These are phyloP conservation scores for Ostrea edulis DNA, from an alignment of 1,140 invertebrate species.

Conservation along the genomic window DNA sequence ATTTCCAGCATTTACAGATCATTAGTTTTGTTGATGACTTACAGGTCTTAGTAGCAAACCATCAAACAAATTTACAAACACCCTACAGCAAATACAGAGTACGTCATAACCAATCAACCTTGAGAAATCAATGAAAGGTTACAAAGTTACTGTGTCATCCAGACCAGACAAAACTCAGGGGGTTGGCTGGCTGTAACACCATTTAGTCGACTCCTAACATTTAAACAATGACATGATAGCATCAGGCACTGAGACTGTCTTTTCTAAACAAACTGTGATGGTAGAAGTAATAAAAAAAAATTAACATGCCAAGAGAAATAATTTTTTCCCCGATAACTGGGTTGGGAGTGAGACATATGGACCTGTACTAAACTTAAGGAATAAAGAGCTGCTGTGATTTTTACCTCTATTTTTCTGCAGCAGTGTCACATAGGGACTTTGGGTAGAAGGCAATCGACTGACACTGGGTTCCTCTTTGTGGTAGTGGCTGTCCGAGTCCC, in stretches of 20 bases:
- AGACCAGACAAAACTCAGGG: neutral
- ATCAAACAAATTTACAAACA: neutral
- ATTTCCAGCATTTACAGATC: neutral
- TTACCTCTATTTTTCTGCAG: slow-evolving; percentile 93
- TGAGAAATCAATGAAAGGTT: neutral
- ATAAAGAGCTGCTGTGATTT: slow-evolving; percentile 43
- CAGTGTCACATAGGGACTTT: slow-evolving; percentile 92
- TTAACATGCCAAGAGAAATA: neutral
- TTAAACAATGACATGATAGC: neutral
- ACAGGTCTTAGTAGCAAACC: neutral
- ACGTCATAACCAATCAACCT: slow-evolving; percentile 21
- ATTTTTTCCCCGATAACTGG: neutral
- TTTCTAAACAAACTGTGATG: neutral
- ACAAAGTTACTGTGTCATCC: neutral
- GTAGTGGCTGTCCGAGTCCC: slow-evolving; percentile 39
- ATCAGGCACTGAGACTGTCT: slow-evolving; percentile 2
- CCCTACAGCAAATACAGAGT: neutral
- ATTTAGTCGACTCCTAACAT: neutral
- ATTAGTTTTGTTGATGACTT: slow-evolving; percentile 22
- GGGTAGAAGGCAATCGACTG: slow-evolving; percentile 86
- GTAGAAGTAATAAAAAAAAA: neutral
- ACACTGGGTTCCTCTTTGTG: slow-evolving; percentile 49
- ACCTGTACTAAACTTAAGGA: neutral
- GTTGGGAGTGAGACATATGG: neutral
- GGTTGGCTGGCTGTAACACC: neutral